Base-by-base conservation (phyloP, 2,113 vertebrate species). In the Larimichthys crocea region DNA sequence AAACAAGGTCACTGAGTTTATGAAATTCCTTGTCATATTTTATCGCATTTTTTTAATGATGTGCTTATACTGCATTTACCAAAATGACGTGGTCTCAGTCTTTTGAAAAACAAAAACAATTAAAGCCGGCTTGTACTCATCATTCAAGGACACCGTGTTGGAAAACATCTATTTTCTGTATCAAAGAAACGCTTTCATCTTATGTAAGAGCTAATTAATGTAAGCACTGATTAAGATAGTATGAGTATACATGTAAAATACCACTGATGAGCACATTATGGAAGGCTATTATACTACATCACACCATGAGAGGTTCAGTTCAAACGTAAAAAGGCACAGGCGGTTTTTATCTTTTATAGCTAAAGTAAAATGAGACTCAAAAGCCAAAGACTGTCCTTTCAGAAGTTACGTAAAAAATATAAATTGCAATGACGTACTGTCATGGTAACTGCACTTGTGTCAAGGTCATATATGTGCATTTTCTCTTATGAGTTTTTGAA, bases 131-230 rank as follows among this genome's bases (percentile, higher is more conserved):
- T 83, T 69, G 22, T 19, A 19, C 2, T 70, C 55, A 29, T 67
- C 57, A 76, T 70, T 69, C 78, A 84, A 79, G 72, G 76, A 67
- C 68, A 61, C 10, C 1, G 19, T 50, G 56, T 56, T n/a, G 50
- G 46, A 64, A 79, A 86, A 84, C 22, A 84, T 63, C 11, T 11
- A 53, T 56, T 65, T 72, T 87, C 24, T 55, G 66, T 52, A 11
- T 59, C 49, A 35, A 44, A 65, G 67, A 73, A 59, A 55, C 0
- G 0, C 53, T 57, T 85, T 76, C 31, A 84, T 76, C 29, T 84
- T 59, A 71, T 17, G 26, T 50, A 70, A 64, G 50, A 49, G 63
- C 29, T 57, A 72, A 74, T 78, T 74, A 73, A 65, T 48, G 52
- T 55, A 63, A 75, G 63, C 44, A 52, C 17, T 61, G 44, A 62